phyloP scores from a whole-genome alignment of 1,140 invertebrate species.

The Pseudobourletiella spinata region DNA sequence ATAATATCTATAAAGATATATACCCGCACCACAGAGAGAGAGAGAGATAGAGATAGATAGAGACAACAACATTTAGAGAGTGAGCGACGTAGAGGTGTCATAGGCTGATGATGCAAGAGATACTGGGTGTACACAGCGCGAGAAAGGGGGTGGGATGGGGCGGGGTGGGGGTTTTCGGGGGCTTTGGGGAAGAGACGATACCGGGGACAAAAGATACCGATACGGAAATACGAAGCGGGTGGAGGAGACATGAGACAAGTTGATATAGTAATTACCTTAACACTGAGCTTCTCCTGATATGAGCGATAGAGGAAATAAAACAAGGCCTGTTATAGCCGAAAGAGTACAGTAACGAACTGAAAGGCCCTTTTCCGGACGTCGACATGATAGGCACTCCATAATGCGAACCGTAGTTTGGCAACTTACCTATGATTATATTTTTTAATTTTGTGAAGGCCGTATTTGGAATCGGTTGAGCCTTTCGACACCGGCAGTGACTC shows the following conservation, averaged over 20 bases:
- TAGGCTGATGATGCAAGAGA: not conserved
- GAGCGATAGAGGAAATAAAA: slow-evolving; percentile 26
- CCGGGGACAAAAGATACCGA: not conserved
- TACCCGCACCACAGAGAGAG: not conserved
- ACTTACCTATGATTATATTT: slow-evolving; percentile 88
- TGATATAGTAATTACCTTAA: slow-evolving; percentile 32
- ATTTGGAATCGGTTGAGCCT: slow-evolving; percentile 93
- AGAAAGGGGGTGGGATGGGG: too few species aligned
- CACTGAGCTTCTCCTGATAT: slow-evolving; percentile 36
- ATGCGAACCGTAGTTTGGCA: too few species aligned
- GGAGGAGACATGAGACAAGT: slow-evolving; percentile 6
- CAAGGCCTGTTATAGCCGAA: slow-evolving; percentile 11
- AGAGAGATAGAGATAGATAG: not conserved
- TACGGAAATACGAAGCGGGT: not conserved
- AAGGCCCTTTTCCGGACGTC: too few species aligned
- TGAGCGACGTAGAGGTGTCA: not conserved
- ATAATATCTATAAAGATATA: too few species aligned
- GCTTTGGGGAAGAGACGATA: too few species aligned
- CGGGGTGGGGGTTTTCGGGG: too few species aligned
- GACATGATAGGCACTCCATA: too few species aligned
- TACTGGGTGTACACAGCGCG: too few species aligned
- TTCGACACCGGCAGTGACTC: slow-evolving; percentile 98
- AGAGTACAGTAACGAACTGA: not conserved
- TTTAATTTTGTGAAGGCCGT: slow-evolving; percentile 89
- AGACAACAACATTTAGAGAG: too few species aligned